Conservation (phyloP, 2,888 invertebrate genomes). For the Mongoloraphidia duomilia region DNA sequence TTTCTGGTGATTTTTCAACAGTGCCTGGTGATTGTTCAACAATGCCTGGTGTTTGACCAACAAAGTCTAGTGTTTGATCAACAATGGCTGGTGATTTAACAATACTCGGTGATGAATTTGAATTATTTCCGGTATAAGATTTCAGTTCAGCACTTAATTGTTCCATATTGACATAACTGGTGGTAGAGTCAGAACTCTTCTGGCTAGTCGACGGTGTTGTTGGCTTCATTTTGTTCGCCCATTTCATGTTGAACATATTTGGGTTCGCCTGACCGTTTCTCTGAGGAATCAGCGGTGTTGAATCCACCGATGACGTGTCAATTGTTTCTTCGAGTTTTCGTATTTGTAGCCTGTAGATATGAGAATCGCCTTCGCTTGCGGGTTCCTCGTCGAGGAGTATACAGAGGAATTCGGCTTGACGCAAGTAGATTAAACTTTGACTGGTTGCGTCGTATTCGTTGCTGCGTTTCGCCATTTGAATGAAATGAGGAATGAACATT, state of each 20-base stretch:
- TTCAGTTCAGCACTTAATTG: too few relatives aligned
- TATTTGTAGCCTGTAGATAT: constrained; percentile 39
- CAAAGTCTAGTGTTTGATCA: too few relatives aligned
- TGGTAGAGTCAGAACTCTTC: too few relatives aligned
- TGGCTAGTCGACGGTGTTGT: too few relatives aligned
- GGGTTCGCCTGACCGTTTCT: constrained; percentile 8
- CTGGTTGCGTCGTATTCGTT: constrained; percentile 42
- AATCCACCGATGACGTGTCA: constrained; percentile 25
- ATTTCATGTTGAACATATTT: not conserved
- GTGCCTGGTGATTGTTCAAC: too few relatives aligned
- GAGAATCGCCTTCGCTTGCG: constrained; percentile 37
- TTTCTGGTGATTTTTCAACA: too few relatives aligned
- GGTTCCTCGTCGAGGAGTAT: constrained; percentile 43
- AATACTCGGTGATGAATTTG: too few relatives aligned
- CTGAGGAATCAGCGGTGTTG: constrained; percentile 15
- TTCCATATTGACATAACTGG: too few relatives aligned
- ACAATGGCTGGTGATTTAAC: too few relatives aligned
- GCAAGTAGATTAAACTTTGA: constrained; percentile 51
- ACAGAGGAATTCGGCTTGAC: constrained; percentile 53
- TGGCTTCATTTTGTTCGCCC: too few relatives aligned
- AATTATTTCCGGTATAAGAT: too few relatives aligned
- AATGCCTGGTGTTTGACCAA: too few relatives aligned
- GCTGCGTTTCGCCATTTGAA: constrained; percentile 52
- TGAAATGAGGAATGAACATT: constrained; percentile 57
- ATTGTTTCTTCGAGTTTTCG: constrained; percentile 35